Evolutionary conservation across 35 echinoderm and acorn worm genomes (phyloP).

Genomic region (Ptychodera flava): DNA sequence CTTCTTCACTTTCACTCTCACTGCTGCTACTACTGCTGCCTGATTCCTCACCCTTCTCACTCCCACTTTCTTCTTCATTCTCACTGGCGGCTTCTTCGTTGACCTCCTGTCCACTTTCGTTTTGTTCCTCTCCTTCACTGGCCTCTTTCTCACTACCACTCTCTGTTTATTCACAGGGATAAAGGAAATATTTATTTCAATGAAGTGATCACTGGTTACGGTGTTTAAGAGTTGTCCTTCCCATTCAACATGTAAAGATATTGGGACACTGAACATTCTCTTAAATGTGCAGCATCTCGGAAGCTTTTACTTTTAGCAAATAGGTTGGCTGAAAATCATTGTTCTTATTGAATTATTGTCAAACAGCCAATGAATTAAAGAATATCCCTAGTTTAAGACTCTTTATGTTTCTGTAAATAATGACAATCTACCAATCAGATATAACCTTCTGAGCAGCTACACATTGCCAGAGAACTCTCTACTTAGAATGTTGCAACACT

Average conservation of each 20-base stretch:
- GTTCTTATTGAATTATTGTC: too few species aligned
- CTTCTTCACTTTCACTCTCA: slow-evolving; percentile 39
- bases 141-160: slow-evolving; percentile 45
- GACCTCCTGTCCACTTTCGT: slow-evolving; percentile 25
- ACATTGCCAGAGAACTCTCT: too few species aligned
- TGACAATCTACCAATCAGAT: too few species aligned
- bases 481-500: too few species aligned
- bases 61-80: slow-evolving; percentile 38
- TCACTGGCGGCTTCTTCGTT: slow-evolving; percentile 34
- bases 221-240: background rate
- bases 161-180: slow-evolving; percentile 20
- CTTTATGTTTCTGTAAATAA: too few species aligned
- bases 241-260: background rate
- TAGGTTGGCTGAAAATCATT: too few species aligned
- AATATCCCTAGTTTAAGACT: too few species aligned
- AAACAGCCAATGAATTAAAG: too few species aligned
- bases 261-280: background rate
- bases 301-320: background rate
- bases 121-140: slow-evolving; percentile 33
- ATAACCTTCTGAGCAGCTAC: too few species aligned
- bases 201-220: background rate
- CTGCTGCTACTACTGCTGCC: slow-evolving; percentile 12
- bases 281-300: background rate
- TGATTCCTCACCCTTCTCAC: slow-evolving; percentile 32
- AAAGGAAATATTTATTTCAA: background rate